phyloP scores from a whole-genome alignment of 1,140 invertebrate species.

The Coenobita brevimanus region DNA sequence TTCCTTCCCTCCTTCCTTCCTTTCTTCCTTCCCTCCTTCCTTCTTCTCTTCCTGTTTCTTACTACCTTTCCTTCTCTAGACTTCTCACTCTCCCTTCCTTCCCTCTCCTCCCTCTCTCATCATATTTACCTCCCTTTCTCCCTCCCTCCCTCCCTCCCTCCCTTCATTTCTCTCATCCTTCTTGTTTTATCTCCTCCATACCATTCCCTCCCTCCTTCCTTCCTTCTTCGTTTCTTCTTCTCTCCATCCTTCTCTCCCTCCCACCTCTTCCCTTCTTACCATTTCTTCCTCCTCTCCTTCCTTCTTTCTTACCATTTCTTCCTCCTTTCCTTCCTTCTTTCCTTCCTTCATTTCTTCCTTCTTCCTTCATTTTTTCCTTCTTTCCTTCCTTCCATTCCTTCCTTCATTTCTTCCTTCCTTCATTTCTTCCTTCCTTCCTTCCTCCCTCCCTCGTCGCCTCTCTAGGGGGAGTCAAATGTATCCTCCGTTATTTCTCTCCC shows the following conservation, averaged over 20 bases:
- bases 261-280: neutral
- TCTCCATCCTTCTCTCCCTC: neutral
- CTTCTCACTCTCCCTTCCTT: neutral
- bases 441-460: neutral
- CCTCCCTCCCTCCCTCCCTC: neutral
- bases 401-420: neutral
- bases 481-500: neutral
- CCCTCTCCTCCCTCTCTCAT: neutral
- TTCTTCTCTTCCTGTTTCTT: neutral
- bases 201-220: neutral
- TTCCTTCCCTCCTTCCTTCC: no score
- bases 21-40: neutral
- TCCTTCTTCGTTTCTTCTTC: neutral
- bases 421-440: neutral
- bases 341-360: neutral
- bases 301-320: neutral
- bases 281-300: neutral
- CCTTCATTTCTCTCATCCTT: no score
- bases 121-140: no score
- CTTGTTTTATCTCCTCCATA: no score
- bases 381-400: neutral
- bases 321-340: neutral
- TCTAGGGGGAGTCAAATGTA: no score
- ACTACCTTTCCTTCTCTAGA: no score
- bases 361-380: neutral